A percentile compares a stretch with the other conserved stretches of the same genome.
These are phyloP conservation scores for Hycleus cichorii DNA, from an alignment of 1,140 invertebrate genomes.

Conservation along the genomic window DNA sequence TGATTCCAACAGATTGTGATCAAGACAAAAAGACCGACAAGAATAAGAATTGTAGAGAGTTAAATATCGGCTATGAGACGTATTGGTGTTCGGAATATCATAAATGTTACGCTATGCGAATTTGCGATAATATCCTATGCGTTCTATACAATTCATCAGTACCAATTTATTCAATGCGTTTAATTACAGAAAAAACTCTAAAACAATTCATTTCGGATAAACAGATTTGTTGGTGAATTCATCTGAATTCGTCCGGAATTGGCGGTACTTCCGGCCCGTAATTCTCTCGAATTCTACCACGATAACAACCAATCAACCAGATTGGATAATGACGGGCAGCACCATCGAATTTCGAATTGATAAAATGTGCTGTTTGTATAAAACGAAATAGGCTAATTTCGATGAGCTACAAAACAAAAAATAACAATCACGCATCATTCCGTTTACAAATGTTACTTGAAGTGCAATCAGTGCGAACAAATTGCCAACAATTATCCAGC, in stretches of 20 bases:
- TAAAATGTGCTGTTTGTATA: conserved; percentile 31
- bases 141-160: conserved; percentile 59
- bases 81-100: conserved; percentile 79
- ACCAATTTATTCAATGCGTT: conserved; percentile 58
- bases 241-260: conserved; percentile 16
- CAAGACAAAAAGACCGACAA: conserved; percentile 19
- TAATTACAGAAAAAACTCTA: conserved; percentile 47
- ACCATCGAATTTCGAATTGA: conserved; percentile 19
- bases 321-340: conserved; percentile 24
- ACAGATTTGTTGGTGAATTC: conserved; percentile 45
- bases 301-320: conserved; percentile 28
- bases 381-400: conserved; percentile 24
- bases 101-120: conserved; percentile 67
- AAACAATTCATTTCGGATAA: conserved; percentile 47
- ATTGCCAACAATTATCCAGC: conserved; percentile 30
- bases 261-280: conserved; percentile 4
- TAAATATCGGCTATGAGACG: conserved; percentile 52
- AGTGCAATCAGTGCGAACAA: conserved; percentile 6
- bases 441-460: no score
- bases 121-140: conserved; percentile 56
- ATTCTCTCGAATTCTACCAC: conserved; percentile 1
- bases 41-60: conserved; percentile 16
- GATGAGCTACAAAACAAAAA: conserved; percentile 17
- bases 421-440: no score
- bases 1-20: conserved; percentile 25